phyloP scores from a whole-genome alignment of 2,797 vertebrate species.

The Hozukius guyotensis region DNA sequence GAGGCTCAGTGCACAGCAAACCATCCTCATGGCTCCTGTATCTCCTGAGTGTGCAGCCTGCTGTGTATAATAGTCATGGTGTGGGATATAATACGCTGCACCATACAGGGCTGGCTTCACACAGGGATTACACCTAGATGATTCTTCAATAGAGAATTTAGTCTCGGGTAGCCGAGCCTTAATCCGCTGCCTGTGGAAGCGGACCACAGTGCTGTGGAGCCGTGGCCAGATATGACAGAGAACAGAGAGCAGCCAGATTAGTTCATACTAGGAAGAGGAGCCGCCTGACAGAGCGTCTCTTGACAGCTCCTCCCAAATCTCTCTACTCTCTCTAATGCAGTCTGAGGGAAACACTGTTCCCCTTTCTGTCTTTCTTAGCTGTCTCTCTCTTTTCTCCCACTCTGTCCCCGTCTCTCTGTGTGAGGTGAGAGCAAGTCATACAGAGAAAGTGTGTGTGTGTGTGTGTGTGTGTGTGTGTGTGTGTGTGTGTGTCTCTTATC shows the following conservation, averaged over 20 bases:
- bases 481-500: slow-evolving; percentile 33
- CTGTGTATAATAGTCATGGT: slow-evolving; percentile 57
- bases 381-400: slow-evolving; percentile 6
- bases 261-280: slow-evolving; percentile 49
- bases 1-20: slow-evolving; percentile 7
- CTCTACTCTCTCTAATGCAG: slow-evolving; percentile 58
- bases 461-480: background rate
- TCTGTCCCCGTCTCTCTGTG: slow-evolving; percentile 29
- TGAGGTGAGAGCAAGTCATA: slow-evolving; percentile 39
- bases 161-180: slow-evolving; percentile 58
- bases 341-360: slow-evolving; percentile 66
- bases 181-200: slow-evolving; percentile 64
- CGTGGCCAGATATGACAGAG: slow-evolving; percentile 66
- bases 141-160: slow-evolving; percentile 74
- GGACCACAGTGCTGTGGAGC: slow-evolving; percentile 49
- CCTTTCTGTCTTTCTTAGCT: slow-evolving; percentile 37
- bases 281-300: slow-evolving; percentile 60
- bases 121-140: slow-evolving; percentile 74
- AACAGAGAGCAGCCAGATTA: slow-evolving; percentile 75
- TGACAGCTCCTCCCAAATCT: slow-evolving; percentile 69
- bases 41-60: slow-evolving; percentile 37
- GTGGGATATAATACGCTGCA: slow-evolving; percentile 54
- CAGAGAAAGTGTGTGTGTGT: slow-evolving; percentile 15
- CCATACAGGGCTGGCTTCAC: slow-evolving; percentile 65
- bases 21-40: background rate